Conservation (phyloP, 2,888 invertebrate genomes). For the Drosophila planitibia region DNA sequence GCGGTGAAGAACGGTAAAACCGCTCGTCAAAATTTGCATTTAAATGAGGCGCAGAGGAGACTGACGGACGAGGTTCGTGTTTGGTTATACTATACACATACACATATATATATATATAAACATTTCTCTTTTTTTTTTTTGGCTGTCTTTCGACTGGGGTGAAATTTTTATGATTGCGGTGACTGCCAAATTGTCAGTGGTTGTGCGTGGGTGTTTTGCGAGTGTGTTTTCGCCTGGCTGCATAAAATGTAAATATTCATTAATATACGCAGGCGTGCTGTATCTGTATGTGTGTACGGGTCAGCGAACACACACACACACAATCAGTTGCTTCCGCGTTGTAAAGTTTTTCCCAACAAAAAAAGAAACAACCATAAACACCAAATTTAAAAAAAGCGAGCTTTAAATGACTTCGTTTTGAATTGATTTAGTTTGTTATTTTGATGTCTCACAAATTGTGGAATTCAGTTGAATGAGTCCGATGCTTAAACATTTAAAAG, state of each 20-base stretch:
- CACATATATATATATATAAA: constrained; percentile 21
- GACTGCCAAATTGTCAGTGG: constrained; percentile 81
- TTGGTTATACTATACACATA: constrained; percentile 15
- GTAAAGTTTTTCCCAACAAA: constrained; percentile 10
- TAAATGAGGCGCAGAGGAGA: constrained; percentile 82
- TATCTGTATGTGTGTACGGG: constrained; percentile 33
- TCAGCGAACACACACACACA: constrained; percentile 52
- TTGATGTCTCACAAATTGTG: background rate
- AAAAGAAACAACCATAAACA: constrained; percentile 3
- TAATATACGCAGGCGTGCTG: constrained; percentile 41
- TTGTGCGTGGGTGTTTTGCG: constrained; percentile 35
- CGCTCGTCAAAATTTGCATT: constrained; percentile 83
- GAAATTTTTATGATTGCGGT: constrained; percentile 81
- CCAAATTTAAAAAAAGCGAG: constrained; percentile 3
- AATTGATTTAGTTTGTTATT: constrained; percentile 3
- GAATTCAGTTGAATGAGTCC: background rate
- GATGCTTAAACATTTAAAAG: background rate
- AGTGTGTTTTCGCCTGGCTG: constrained; percentile 51
- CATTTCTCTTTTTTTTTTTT: constrained; percentile 22
- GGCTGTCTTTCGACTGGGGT: constrained; percentile 46
- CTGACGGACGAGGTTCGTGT: constrained; percentile 62
- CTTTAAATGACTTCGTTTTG: background rate
- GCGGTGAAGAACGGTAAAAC: constrained; percentile 71
- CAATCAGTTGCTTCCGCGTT: constrained; percentile 42
- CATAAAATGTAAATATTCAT: constrained; percentile 80